Conservation (phyloP, 2,797 vertebrate species). For the Oryzias dopingdopingensis region DNA sequence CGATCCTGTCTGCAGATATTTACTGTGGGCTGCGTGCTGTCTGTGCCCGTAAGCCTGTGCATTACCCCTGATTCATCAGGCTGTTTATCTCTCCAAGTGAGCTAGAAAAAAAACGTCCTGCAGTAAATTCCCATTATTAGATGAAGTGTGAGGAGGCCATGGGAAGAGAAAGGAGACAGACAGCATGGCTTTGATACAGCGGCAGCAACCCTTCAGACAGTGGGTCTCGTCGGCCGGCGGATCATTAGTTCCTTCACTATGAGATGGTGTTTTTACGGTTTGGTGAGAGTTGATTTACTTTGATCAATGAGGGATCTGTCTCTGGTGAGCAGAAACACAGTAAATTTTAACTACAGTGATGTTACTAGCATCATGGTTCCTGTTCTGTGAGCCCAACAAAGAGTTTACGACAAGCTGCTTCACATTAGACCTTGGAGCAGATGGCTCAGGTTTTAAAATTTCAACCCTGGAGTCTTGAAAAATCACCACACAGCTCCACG, state of each 20-base stretch:
- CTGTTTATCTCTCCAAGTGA: conserved; percentile 72
- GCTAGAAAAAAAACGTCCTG: conserved; percentile 33
- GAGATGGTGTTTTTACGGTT: conserved; percentile 65
- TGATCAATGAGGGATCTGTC: conserved; percentile 64
- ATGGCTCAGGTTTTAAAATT: conserved; percentile 55
- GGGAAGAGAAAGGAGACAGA: conserved; percentile 49
- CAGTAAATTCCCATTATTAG: conserved; percentile 76
- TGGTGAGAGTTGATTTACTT: conserved; percentile 66
- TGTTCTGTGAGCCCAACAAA: conserved; percentile 63
- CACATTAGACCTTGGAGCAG: conserved; percentile 62
- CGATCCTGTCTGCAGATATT: conserved; percentile 77
- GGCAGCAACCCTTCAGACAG: conserved; percentile 51
- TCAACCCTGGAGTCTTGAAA: conserved; percentile 36
- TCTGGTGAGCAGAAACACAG: conserved; percentile 55
- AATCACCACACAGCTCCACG: conserved; percentile 13
- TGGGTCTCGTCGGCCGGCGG: conserved; percentile 47
- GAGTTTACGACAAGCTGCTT: conserved; percentile 66
- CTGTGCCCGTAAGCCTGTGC: conserved; percentile 74
- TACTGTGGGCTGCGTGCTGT: conserved; percentile 67
- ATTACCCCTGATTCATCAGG: conserved; percentile 77
- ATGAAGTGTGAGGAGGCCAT: conserved; percentile 64
- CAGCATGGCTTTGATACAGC: conserved; percentile 53
- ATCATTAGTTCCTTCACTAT: conserved; percentile 63
- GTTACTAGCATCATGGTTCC: conserved; percentile 66
- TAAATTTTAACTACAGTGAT: conserved; percentile 67